A percentile compares a stretch with the other conserved stretches of the same genome.
phyloP scores from a whole-genome alignment of 2,113 vertebrate species.

The Turdus rufiventris region DNA sequence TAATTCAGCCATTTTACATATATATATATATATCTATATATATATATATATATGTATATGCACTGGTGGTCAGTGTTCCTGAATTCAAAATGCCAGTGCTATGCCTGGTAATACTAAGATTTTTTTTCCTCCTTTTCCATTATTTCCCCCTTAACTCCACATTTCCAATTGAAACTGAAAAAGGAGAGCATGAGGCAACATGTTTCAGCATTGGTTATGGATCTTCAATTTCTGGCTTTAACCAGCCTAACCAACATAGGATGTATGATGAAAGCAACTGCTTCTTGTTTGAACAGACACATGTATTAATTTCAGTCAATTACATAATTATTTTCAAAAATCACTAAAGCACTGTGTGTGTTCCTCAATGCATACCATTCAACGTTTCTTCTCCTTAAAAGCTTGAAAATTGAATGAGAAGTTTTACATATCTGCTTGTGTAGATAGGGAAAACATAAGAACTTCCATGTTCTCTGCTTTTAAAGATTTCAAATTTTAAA shows the following conservation, averaged over 20 bases:
- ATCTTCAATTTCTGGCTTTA: not conserved
- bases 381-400: not conserved
- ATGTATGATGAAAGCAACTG: not conserved
- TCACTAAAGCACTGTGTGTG: not conserved
- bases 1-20: not conserved
- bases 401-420: not conserved
- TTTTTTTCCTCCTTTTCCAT: not conserved
- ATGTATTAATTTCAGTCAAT: not conserved
- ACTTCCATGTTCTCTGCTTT: not conserved
- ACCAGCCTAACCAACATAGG: not conserved
- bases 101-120: not conserved
- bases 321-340: not conserved
- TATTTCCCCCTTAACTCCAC: not conserved
- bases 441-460: not conserved
- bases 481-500: not conserved
- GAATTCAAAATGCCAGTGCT: not conserved
- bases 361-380: not conserved
- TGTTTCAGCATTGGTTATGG: not conserved
- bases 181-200: not conserved
- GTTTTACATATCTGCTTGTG: not conserved
- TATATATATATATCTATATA: too few relatives aligned
- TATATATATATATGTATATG: not conserved
- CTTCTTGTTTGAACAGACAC: not conserved
- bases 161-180: not conserved
- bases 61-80: not conserved